These are phyloP conservation scores for Ageneiosus marmoratus DNA, from an alignment of 2,113 vertebrate genomes.

Conservation along the genomic window DNA sequence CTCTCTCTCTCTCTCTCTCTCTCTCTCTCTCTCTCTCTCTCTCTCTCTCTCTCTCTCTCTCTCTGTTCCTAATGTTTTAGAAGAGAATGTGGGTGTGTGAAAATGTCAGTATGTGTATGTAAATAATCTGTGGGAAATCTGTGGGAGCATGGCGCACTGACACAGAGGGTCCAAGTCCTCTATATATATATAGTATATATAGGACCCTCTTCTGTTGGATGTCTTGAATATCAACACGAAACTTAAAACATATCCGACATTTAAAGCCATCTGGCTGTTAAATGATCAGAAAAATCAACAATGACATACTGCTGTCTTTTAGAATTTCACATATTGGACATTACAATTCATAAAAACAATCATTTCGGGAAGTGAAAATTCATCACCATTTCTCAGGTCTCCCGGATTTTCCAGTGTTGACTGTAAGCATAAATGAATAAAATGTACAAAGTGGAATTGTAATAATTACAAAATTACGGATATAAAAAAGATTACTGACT, in stretches of 20 bases:
- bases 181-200: too few relatives aligned
- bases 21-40: background rate
- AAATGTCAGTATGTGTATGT: background rate
- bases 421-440: background rate
- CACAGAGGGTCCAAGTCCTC: too few relatives aligned
- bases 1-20: background rate
- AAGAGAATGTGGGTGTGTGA: background rate
- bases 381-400: background rate
- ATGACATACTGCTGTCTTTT: background rate
- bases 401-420: background rate
- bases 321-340: background rate
- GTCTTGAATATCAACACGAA: background rate
- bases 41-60: background rate
- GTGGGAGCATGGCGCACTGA: conserved; percentile 12
- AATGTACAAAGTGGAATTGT: background rate
- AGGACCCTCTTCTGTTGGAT: too few relatives aligned
- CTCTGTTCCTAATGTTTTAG: background rate
- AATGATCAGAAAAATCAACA: background rate
- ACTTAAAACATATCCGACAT: background rate
- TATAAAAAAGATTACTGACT: too few relatives aligned
- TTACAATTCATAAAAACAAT: background rate
- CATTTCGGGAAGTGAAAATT: background rate
- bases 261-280: background rate
- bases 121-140: conserved; percentile 18
- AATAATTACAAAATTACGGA: background rate